Evolutionary conservation across 2,113 vertebrate genomes (phyloP).

Genomic region (Tretioscincus oriximinensis): DNA sequence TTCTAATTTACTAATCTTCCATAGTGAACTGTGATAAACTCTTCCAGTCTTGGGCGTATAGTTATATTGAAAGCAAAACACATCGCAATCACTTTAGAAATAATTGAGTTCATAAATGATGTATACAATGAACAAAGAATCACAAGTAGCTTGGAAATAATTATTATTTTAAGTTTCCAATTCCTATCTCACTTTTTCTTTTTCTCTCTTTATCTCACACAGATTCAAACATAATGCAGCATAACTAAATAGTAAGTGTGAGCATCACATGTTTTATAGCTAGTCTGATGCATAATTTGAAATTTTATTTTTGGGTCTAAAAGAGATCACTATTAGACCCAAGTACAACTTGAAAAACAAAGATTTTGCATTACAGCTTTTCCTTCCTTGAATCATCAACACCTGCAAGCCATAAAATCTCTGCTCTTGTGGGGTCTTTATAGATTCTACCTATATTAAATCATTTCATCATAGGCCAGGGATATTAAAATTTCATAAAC

Average conservation of each 20-base stretch:
- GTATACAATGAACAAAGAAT: not conserved
- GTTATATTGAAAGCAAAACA: not conserved
- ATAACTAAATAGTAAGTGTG: too few relatives aligned
- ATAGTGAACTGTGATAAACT: not conserved
- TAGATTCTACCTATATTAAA: not conserved
- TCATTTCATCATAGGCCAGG: not conserved
- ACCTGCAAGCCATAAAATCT: not conserved
- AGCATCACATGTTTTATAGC: not conserved
- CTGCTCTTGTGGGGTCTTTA: not conserved
- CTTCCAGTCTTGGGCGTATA: not conserved
- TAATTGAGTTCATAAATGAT: not conserved
- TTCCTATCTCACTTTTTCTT: not conserved
- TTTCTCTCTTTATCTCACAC: not conserved
- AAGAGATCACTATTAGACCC: not conserved
- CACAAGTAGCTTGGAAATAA: not conserved
- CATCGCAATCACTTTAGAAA: not conserved
- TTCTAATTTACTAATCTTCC: too few relatives aligned
- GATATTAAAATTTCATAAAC: constrained; percentile 3
- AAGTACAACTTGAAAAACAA: not conserved
- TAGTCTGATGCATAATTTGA: not conserved
- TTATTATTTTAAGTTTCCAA: not conserved
- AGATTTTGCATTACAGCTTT: not conserved
- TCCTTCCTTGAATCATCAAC: not conserved
- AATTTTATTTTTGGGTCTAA: not conserved
- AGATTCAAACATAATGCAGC: not conserved